Evolutionary conservation across 2,113 vertebrate genomes (phyloP).

Genomic region (Naja naja): DNA sequence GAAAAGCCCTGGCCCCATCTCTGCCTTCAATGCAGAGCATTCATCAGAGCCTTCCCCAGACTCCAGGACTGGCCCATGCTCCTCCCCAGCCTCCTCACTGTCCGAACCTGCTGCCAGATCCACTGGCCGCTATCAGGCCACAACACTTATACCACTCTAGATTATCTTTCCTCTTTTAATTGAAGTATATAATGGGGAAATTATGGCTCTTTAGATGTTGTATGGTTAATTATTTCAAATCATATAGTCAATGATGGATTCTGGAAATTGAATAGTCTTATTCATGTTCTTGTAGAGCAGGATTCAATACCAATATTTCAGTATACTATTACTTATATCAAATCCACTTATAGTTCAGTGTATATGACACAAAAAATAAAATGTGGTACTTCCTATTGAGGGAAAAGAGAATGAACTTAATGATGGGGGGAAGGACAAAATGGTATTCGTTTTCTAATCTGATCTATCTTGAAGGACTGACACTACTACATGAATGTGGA

Average conservation of each 20-base stretch:
- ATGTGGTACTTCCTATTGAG: neutral
- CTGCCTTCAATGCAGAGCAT: no score
- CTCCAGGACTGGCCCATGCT: no score
- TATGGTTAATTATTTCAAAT: neutral
- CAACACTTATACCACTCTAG: neutral
- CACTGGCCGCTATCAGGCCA: no score
- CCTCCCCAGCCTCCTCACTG: no score
- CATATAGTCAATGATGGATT: neutral
- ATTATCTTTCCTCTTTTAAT: neutral
- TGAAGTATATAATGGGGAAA: neutral
- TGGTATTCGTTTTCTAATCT: neutral
- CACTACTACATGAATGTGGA: neutral
- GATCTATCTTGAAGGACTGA: neutral
- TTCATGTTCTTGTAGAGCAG: neutral
- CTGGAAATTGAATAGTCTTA: neutral
- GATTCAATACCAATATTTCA: neutral
- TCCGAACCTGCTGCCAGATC: no score
- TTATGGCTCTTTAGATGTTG: neutral
- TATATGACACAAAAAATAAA: neutral
- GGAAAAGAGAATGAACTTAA: neutral
- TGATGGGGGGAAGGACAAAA: neutral
- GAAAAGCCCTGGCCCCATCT: no score
- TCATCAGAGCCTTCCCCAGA: no score
- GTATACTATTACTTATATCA: neutral
- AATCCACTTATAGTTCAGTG: neutral